Percentiles rank a stretch among this genome's conserved stretches.
These are phyloP conservation scores for Ranitomeya variabilis DNA, from an alignment of 2,113 vertebrate species.

Conservation along the genomic window DNA sequence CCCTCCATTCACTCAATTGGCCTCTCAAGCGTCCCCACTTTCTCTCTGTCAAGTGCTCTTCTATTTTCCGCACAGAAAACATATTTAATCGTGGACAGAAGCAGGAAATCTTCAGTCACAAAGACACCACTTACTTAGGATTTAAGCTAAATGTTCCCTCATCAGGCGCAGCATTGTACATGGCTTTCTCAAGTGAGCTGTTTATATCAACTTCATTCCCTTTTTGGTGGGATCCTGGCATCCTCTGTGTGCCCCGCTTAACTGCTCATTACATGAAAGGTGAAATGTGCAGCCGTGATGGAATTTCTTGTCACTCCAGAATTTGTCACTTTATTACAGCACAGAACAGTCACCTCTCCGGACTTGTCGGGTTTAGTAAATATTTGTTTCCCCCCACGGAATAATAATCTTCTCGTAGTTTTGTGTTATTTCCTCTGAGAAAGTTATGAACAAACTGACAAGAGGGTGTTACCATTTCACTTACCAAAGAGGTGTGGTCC, in stretches of 20 bases:
- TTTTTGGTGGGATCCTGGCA: slow-evolving; percentile 33
- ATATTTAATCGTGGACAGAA: slow-evolving; percentile 84
- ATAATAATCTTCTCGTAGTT: too few species aligned
- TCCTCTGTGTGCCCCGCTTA: slow-evolving; percentile 27
- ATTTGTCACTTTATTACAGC: neutral
- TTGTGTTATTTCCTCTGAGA: too few species aligned
- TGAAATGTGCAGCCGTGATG: slow-evolving; percentile 45
- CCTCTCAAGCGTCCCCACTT: slow-evolving; percentile 77
- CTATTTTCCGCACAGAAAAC: slow-evolving; percentile 83
- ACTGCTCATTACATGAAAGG: slow-evolving; percentile 27
- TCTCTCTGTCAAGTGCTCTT: slow-evolving; percentile 78
- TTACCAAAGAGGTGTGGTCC: too few species aligned
- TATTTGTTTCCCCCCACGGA: too few species aligned
- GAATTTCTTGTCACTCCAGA: neutral
- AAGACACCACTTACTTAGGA: slow-evolving; percentile 79
- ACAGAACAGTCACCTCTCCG: neutral
- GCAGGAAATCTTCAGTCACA: slow-evolving; percentile 91
- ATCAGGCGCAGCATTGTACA: slow-evolving; percentile 54
- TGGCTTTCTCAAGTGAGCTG: slow-evolving; percentile 47
- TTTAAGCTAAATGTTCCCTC: slow-evolving; percentile 67
- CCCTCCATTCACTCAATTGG: slow-evolving; percentile 83
- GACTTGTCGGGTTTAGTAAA: too few species aligned
- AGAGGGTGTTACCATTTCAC: too few species aligned
- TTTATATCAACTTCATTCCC: slow-evolving; percentile 44
- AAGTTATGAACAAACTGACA: too few species aligned